Evolutionary conservation across 2,113 vertebrate species (phyloP), one percentile per base, ranked within the genome.

Genomic region (Tricholaema leucomelas): DNA sequence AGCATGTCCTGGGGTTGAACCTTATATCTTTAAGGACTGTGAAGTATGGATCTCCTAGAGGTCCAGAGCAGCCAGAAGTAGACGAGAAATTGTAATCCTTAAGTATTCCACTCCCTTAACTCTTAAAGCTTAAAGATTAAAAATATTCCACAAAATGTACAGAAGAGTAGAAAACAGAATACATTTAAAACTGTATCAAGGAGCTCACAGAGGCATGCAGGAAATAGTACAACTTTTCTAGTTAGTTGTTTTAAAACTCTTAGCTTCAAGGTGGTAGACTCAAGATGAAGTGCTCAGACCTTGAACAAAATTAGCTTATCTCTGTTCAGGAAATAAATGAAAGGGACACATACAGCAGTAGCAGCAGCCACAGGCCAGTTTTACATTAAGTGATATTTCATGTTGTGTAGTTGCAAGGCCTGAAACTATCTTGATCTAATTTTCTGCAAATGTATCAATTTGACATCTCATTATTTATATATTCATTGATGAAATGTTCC

Each of bases 361-460:
- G 8, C 19, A 71, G 7, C 38, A 73, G 10, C 27, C 15, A 23
- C 8, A 14, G 17, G 10, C 9, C 0, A 0, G 10, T 60, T 67
- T 82, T 25, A n/a, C 54, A 18, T 46, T 55, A 52, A 60, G 10
- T 70, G 21, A 50, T 4, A 7, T 2, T n/a, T 20, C 12, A 33
- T 28, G 9, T 7, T 56, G 19, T 52, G 14, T 46, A 80, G 35
- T 7, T 19, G 25, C 33, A 67, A 81, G 58, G 14, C 15, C 52
- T 74, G 61, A 54, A 76, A 74, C 27, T 59, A 7, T 35, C 27
- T 18, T 33, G 16, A 35, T 81, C 23, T 71, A 50, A 35, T n/a
- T 58, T n/a, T 58, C 50, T 73, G 28, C 70, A 81, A 72, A 81
- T 81, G 27, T 81, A 18, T 74, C 50, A 73, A 5, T 27, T 30